phyloP scores from a whole-genome alignment of 2,888 invertebrate genomes.

The Ennomos fuscantarius region DNA sequence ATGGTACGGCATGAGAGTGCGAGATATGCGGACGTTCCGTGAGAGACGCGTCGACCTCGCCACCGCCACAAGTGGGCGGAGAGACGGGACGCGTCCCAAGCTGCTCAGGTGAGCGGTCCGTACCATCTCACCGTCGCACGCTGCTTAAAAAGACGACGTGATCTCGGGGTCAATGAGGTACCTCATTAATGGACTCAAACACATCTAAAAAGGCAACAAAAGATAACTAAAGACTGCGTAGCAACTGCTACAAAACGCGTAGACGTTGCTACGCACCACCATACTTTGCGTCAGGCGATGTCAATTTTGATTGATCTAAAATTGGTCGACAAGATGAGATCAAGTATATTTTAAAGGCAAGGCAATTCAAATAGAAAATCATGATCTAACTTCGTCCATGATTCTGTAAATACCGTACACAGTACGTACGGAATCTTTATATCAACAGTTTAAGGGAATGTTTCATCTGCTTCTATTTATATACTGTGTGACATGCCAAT shows the following conservation, averaged over 20 bases:
- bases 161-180: slow-evolving; percentile 77
- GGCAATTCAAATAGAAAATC: too few species aligned
- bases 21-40: slow-evolving; percentile 82
- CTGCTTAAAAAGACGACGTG: slow-evolving; percentile 68
- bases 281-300: slow-evolving; percentile 15
- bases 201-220: slow-evolving; percentile 24
- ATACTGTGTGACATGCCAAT: not conserved
- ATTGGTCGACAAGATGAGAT: not conserved
- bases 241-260: slow-evolving; percentile 45
- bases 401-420: too few species aligned
- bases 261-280: slow-evolving; percentile 43
- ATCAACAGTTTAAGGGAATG: too few species aligned
- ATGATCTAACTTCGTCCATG: too few species aligned
- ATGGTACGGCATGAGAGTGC: slow-evolving; percentile 81
- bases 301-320: slow-evolving; percentile 23
- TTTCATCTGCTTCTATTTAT: not conserved
- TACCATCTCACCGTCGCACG: slow-evolving; percentile 66
- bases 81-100: slow-evolving; percentile 67
- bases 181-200: slow-evolving; percentile 44
- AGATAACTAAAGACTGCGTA: slow-evolving; percentile 26
- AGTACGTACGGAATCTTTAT: too few species aligned
- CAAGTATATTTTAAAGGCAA: too few species aligned
- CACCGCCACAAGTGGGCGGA: slow-evolving; percentile 82
- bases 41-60: slow-evolving; percentile 63
- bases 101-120: slow-evolving; percentile 80